phyloP scores from a whole-genome alignment of 2,113 vertebrate genomes.

The Osmerus mordax region DNA sequence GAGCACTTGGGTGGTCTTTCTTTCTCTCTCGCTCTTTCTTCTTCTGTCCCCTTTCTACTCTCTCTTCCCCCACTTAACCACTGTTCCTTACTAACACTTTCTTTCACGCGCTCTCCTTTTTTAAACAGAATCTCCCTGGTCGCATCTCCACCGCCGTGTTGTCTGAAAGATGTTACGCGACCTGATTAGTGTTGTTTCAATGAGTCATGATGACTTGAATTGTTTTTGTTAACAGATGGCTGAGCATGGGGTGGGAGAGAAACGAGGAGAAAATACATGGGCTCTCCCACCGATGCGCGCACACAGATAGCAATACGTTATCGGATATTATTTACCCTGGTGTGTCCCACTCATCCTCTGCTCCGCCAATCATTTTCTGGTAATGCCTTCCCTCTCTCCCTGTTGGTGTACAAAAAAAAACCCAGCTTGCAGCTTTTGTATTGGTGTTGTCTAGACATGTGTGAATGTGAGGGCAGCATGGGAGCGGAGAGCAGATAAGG shows the following conservation, averaged over 20 bases:
- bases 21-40: neutral
- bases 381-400: neutral
- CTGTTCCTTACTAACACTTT: neutral
- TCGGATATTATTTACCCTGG: too few relatives aligned
- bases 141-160: slow-evolving; percentile 2
- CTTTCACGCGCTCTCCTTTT: neutral
- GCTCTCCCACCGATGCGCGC: neutral
- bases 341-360: too few relatives aligned
- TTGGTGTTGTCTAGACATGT: slow-evolving; percentile 30
- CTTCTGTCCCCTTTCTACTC: neutral
- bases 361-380: too few relatives aligned
- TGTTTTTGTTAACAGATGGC: slow-evolving; percentile 9
- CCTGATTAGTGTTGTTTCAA: slow-evolving; percentile 1
- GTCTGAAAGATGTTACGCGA: neutral
- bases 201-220: slow-evolving; percentile 13
- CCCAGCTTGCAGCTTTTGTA: slow-evolving; percentile 13
- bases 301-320: neutral
- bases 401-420: neutral
- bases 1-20: slow-evolving; percentile 24
- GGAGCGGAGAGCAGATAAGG: slow-evolving; percentile 40
- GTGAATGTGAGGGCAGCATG: slow-evolving; percentile 27
- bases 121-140: neutral
- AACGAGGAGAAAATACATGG: neutral
- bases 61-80: neutral
- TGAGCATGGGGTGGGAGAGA: neutral